These are phyloP conservation scores for Pammene aurita DNA, from an alignment of 2,888 invertebrate species.

Conservation along the genomic window DNA sequence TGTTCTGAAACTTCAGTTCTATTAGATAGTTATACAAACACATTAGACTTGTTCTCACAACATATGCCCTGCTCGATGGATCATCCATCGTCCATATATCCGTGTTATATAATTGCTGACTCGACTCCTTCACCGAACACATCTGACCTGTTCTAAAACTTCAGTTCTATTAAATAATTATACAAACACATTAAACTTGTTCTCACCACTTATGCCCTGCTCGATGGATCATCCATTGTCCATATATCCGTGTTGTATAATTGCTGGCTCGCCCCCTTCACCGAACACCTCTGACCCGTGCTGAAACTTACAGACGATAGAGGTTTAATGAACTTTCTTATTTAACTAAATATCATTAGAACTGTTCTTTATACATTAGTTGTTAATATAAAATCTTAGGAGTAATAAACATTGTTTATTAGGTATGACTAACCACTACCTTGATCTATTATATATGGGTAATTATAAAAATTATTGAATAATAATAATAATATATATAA, in stretches of 20 bases:
- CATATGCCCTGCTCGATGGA: constrained; percentile 1
- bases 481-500: not conserved
- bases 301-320: constrained; percentile 83
- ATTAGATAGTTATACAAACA: too few relatives aligned
- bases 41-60: too few relatives aligned
- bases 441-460: too few relatives aligned
- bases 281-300: constrained; percentile 79
- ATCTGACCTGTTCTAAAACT: constrained; percentile 82
- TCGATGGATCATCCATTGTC: constrained; percentile 45
- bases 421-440: too few relatives aligned
- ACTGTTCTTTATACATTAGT: not conserved
- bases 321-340: constrained; percentile 70
- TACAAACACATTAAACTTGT: too few relatives aligned
- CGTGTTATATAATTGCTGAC: constrained; percentile 73
- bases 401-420: too few relatives aligned
- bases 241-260: constrained; percentile 62
- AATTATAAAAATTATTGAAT: too few relatives aligned
- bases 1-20: constrained; percentile 81
- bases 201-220: not conserved
- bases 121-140: constrained; percentile 68
- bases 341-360: constrained; percentile 28
- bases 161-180: constrained; percentile 39
- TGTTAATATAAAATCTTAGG: not conserved
- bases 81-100: constrained; percentile 49
- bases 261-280: constrained; percentile 70